Percentiles rank a stretch among this genome's conserved stretches.
phyloP scores from a whole-genome alignment of 2,797 vertebrate species.

The Gallinago stenura region DNA sequence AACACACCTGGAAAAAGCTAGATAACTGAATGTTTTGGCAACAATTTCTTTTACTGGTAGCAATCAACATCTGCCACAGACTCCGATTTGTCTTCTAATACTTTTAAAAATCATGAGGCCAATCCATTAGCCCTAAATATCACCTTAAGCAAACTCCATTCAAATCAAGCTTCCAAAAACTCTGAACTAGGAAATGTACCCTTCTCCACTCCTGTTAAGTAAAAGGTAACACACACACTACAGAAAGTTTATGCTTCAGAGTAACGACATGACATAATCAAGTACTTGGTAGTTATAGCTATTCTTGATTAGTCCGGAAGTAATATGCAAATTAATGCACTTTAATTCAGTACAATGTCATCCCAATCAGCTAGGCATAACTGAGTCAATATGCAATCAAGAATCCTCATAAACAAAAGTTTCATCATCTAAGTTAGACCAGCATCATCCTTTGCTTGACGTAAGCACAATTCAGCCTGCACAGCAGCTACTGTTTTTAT shows the following conservation, averaged over 20 bases:
- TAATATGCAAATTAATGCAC: constrained; percentile 8
- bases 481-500: not conserved
- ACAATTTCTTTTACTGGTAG: not conserved
- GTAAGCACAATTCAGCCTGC: not conserved
- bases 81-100: not conserved
- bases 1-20: constrained; percentile 22
- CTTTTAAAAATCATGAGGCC: not conserved
- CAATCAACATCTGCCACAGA: not conserved
- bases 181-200: not conserved
- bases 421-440: not conserved
- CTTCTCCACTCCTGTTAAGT: not conserved
- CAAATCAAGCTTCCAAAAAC: not conserved
- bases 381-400: constrained; percentile 39
- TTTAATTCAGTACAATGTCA: not conserved
- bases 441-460: not conserved
- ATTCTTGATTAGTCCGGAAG: constrained; percentile 12
- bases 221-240: not conserved
- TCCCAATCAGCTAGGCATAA: constrained; percentile 35
- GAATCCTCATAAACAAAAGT: constrained; percentile 17
- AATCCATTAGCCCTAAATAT: not conserved
- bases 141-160: not conserved
- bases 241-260: not conserved
- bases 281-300: not conserved
- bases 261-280: not conserved
- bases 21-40: constrained; percentile 6